phyloP scores from a whole-genome alignment of 2,797 vertebrate genomes.

The Acanthopagrus latus region DNA sequence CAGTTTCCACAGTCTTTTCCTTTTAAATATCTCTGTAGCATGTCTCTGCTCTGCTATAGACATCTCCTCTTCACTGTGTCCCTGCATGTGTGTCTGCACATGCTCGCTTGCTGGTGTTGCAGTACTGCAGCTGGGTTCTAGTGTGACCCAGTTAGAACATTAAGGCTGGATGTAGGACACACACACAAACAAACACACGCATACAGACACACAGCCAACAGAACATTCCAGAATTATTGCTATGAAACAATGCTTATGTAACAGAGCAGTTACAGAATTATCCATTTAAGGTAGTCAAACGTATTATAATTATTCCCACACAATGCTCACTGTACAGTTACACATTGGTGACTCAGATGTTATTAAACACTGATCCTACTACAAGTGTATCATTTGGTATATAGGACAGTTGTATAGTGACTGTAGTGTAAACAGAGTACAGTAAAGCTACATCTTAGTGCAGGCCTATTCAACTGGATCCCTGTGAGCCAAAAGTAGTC shows the following conservation, averaged over 20 bases:
- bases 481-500: too few species aligned
- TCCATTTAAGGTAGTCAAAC: neutral
- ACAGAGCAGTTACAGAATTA: neutral
- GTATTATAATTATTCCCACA: neutral
- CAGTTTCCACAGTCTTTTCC: constrained; percentile 12
- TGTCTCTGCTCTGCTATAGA: constrained; percentile 19
- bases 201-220: constrained; percentile 32
- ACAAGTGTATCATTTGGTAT: neutral
- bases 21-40: constrained; percentile 27
- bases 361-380: neutral
- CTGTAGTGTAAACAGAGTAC: neutral
- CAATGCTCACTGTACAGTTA: neutral
- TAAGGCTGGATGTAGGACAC: constrained; percentile 66
- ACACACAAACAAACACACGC: constrained; percentile 43
- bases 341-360: neutral
- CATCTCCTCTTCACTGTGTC: neutral
- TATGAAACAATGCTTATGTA: constrained; percentile 16
- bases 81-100: constrained; percentile 11
- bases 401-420: neutral
- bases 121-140: constrained; percentile 69
- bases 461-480: too few species aligned
- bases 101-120: constrained; percentile 48
- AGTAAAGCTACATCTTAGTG: neutral
- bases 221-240: constrained; percentile 29
- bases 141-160: constrained; percentile 72